Conservation (phyloP, 2,888 invertebrate genomes). For the Kuschelorhynchus macadamiae region DNA sequence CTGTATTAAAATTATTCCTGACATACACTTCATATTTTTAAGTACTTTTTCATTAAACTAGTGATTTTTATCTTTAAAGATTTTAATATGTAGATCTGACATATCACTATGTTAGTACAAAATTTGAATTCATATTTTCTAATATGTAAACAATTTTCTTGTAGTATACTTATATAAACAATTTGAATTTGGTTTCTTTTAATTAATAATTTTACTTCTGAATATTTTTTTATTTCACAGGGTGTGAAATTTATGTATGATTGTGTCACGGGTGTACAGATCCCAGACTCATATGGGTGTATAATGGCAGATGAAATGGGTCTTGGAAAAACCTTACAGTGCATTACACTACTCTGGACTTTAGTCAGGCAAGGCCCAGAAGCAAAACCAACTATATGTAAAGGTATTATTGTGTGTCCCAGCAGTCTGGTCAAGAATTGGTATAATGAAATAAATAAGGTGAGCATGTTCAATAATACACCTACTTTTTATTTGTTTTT, state of each 20-base stretch:
- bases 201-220: too few relatives aligned
- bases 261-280: conserved; percentile 94
- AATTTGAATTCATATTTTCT: too few relatives aligned
- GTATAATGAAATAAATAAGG: conserved; percentile 97
- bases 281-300: conserved; percentile 90
- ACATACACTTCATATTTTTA: too few relatives aligned
- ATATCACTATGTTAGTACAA: too few relatives aligned
- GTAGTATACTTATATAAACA: too few relatives aligned
- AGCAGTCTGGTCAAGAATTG: conserved; percentile 99
- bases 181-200: too few relatives aligned
- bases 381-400: conserved; percentile 89
- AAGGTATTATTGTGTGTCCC: conserved; percentile 96
- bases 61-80: too few relatives aligned
- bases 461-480: conserved; percentile 47
- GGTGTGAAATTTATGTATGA: conserved; percentile 99
- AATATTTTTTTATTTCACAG: conserved; percentile 64
- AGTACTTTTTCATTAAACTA: too few relatives aligned
- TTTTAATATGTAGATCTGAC: too few relatives aligned
- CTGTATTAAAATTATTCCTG: too few relatives aligned
- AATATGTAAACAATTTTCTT: too few relatives aligned
- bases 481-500: background rate
- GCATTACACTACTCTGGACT: conserved; percentile 96
- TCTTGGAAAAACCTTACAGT: conserved; percentile 97
- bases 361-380: conserved; percentile 93
- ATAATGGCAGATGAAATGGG: conserved; percentile 99